Evolutionary conservation across 2,797 vertebrate genomes (phyloP).

Genomic region (Clarias laeviceps): DNA sequence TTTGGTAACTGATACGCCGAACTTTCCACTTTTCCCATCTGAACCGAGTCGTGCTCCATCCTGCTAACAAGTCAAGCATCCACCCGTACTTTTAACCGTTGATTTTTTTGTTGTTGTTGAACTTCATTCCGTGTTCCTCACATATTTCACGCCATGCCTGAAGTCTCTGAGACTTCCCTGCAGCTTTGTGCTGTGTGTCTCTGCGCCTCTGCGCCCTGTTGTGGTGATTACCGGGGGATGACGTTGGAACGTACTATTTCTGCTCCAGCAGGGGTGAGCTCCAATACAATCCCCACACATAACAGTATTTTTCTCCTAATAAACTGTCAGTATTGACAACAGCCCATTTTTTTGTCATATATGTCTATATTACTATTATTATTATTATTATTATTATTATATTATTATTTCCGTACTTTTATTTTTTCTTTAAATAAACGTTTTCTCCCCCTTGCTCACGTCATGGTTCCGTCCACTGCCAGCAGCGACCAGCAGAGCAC

Average conservation of each 20-base stretch:
- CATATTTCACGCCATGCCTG: background rate
- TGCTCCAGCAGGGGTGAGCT: background rate
- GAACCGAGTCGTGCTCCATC: conserved; percentile 6
- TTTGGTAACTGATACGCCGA: conserved; percentile 6
- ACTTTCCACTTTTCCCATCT: conserved; percentile 29
- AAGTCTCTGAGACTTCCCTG: background rate
- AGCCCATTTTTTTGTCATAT: accelerated
- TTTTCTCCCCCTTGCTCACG: background rate
- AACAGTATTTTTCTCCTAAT: conserved; percentile 33
- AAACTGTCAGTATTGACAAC: background rate
- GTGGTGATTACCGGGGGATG: conserved; percentile 51
- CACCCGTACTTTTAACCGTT: background rate
- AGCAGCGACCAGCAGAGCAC: background rate
- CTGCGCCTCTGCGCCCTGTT: conserved; percentile 14
- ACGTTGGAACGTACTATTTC: conserved; percentile 47
- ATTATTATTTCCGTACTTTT: no score
- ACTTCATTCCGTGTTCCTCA: background rate
- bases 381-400: no score
- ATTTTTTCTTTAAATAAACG: background rate
- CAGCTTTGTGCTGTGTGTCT: conserved; percentile 16
- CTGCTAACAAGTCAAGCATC: background rate
- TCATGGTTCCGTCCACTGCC: background rate
- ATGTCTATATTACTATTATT: no score
- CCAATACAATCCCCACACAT: background rate
- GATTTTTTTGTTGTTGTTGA: background rate